A percentile compares a stretch with the other conserved stretches of the same genome.
phyloP scores from a whole-genome alignment of 1,140 invertebrate genomes.

The Saxidomus purpurata region DNA sequence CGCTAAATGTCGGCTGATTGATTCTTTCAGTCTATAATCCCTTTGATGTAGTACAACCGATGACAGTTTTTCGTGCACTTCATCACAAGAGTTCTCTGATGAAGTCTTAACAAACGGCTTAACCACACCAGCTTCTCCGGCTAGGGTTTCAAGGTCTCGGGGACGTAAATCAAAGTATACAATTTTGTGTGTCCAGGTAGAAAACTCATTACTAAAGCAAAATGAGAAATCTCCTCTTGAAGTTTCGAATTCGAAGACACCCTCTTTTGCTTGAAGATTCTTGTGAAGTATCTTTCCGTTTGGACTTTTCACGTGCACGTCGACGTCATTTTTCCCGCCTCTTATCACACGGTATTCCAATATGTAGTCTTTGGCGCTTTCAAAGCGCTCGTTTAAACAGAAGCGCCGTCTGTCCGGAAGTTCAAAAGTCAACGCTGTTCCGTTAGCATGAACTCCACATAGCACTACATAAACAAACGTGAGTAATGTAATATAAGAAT shows the following conservation, averaged over 20 bases:
- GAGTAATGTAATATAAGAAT: not conserved
- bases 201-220: constrained; percentile 99
- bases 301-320: constrained; percentile 96
- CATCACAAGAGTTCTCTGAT: constrained; percentile 96
- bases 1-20: constrained; percentile 96
- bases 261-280: constrained; percentile 95
- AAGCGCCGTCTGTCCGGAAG: constrained; percentile 73
- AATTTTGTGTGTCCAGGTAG: constrained; percentile 98
- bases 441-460: constrained; percentile 27
- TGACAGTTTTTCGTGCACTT: constrained; percentile 95
- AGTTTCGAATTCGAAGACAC: constrained; percentile 94
- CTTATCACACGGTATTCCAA: constrained; percentile 93
- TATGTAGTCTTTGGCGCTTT: constrained; percentile 70
- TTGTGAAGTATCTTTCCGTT: constrained; percentile 96
- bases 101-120: constrained; percentile 77
- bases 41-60: constrained; percentile 94
- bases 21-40: constrained; percentile 97
- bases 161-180: constrained; percentile 97
- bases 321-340: constrained; percentile 99
- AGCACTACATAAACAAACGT: constrained; percentile 1
- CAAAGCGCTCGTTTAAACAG: constrained; percentile 76
- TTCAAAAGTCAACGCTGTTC: constrained; percentile 74
- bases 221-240: constrained; percentile 92
- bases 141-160: constrained; percentile 93
- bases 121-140: constrained; percentile 87